These are phyloP conservation scores for Oceanites oceanicus DNA, from an alignment of 2,113 vertebrate genomes.

Conservation along the genomic window DNA sequence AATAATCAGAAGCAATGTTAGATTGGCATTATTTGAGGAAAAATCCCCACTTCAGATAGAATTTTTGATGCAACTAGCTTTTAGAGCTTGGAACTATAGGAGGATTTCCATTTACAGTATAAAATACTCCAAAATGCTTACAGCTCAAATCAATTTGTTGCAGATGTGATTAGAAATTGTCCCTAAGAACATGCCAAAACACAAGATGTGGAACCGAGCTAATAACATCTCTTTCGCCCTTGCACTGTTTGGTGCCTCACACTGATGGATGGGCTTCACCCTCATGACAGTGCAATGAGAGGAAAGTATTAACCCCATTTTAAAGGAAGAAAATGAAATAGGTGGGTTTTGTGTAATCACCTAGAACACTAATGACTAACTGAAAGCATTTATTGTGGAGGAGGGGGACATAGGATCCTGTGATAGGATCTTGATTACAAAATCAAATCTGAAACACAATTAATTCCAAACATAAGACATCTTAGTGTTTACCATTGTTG, in stretches of 20 bases:
- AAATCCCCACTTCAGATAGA: slow-evolving; percentile 49
- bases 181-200: background rate
- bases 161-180: slow-evolving; percentile 39
- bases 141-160: slow-evolving; percentile 12
- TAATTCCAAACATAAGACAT: background rate
- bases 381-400: background rate
- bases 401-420: background rate
- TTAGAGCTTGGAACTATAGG: slow-evolving; percentile 8
- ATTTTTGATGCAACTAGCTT: slow-evolving; percentile 44
- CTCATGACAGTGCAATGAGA: background rate
- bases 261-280: background rate
- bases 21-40: slow-evolving; percentile 12
- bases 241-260: background rate
- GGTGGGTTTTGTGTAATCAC: background rate
- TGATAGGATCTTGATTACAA: background rate
- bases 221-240: background rate
- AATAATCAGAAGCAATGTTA: slow-evolving; percentile 49
- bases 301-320: background rate
- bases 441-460: background rate
- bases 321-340: background rate
- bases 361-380: background rate
- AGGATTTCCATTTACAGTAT: slow-evolving; percentile 36
- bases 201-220: background rate
- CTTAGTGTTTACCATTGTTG: background rate
- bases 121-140: slow-evolving; percentile 29